Evolutionary conservation across 2,797 vertebrate species (phyloP), one percentile per base, ranked within the genome.

Genomic region (Pseudocheirus occidentalis): DNA sequence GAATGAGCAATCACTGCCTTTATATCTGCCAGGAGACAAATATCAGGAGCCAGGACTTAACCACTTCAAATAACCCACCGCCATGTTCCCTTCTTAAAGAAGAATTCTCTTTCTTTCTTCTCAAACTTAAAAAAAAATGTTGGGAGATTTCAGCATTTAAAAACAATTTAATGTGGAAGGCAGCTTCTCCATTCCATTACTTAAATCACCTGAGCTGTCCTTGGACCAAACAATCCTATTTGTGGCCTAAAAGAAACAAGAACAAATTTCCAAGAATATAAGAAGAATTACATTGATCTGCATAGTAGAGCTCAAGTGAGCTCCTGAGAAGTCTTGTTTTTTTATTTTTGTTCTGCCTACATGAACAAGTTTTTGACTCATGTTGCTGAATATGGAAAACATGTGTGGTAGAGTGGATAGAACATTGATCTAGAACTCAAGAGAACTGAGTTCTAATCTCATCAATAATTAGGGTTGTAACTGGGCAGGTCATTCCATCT

Each of bases 111-210:
- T 90, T 54, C 66, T 92, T 40, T 24, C 90, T 28, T 0, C 0
- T 92, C 50, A 94, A 9, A 92, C 1, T 90, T 90, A 34, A 53
- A 55, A 55, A n/a, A 52, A 27, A 90, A 14, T 55, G 29, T 31
- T 90, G 93, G 56, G 91, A 97, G 56, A 81, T 95, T 73, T 66
- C 95, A 95, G 96, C 95, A 97, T 96, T 97, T 97, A 96, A 90
- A 93, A 96, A 97, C 56, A 94, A 0, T 90, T 90, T 55, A 29
- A 93, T 66, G 94, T 73, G 95, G 96, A 95, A 59, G 54, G 93
- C 90, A 81, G 92, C 93, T 73, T 73, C 58, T 97, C 97, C 97
- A 98, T 96, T 96, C 97, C 97, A 96, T 97, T 97, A 94, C 59
- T 93, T 91, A 31, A 81, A 21, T 27, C 73, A 92, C 95, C 54